Conservation (phyloP, 1,140 invertebrate species). For the Diabrotica virgifera region DNA sequence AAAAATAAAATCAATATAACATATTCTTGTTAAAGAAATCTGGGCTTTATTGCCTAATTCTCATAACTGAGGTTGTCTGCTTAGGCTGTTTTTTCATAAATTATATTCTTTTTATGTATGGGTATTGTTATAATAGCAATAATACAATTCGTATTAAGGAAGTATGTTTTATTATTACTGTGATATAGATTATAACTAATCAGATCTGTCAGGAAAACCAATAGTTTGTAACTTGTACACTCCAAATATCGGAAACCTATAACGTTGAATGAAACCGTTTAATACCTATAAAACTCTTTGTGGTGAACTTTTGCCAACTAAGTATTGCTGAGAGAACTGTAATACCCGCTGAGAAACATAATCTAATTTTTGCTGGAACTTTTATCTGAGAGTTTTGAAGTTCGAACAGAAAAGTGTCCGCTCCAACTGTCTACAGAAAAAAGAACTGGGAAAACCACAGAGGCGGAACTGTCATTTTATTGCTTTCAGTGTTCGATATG, state of each 20-base stretch:
- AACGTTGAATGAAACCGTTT: slow-evolving; percentile 10
- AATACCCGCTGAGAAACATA: slow-evolving; percentile 13
- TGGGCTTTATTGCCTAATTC: too few relatives aligned
- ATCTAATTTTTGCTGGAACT: slow-evolving; percentile 13
- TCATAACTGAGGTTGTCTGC: too few relatives aligned
- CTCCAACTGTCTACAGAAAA: neutral
- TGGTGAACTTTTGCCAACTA: slow-evolving; percentile 12
- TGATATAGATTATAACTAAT: neutral
- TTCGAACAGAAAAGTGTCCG: slow-evolving; percentile 13
- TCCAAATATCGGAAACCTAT: neutral
- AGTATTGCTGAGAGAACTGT: slow-evolving; percentile 10
- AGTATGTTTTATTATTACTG: neutral
- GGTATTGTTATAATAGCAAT: too few relatives aligned
- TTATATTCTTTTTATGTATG: too few relatives aligned
- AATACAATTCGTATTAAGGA: too few relatives aligned
- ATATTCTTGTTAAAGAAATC: too few relatives aligned
- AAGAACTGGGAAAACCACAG: too few relatives aligned
- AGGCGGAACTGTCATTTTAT: too few relatives aligned
- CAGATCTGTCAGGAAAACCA: neutral
- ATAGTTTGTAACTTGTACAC: neutral
- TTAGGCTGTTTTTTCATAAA: too few relatives aligned
- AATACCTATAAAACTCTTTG: slow-evolving; percentile 17
- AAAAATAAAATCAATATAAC: too few relatives aligned
- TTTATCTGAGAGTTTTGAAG: slow-evolving; percentile 6
- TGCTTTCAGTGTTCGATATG: too few relatives aligned